Percentiles rank a stretch among this genome's conserved stretches.
Evolutionary conservation across 2,113 vertebrate species (phyloP).

Genomic region (Daphoenositta chrysoptera): DNA sequence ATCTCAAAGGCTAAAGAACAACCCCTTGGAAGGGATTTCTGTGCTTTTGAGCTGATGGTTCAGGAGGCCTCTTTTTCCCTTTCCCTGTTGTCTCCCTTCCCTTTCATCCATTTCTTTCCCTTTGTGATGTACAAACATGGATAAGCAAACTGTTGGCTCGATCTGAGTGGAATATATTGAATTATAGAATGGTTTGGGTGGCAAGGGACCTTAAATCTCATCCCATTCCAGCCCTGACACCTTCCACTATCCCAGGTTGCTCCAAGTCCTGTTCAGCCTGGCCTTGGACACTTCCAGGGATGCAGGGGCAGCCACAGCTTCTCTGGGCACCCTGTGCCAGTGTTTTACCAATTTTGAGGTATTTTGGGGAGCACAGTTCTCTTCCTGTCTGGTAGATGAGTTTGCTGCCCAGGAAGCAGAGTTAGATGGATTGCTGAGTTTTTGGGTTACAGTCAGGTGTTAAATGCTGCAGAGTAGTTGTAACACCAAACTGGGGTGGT

Average conservation of each 20-base stretch:
- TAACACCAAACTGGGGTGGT: neutral
- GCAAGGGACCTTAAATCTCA: neutral
- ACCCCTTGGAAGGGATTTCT: neutral
- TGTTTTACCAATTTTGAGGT: neutral
- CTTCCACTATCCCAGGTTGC: neutral
- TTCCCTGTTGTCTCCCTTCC: neutral
- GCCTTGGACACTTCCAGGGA: neutral
- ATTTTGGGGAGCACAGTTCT: neutral
- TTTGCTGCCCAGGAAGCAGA: neutral
- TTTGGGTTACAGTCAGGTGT: neutral
- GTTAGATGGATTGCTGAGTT: neutral
- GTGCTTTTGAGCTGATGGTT: neutral
- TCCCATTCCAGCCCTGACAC: neutral
- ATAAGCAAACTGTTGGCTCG: neutral
- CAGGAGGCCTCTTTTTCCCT: neutral
- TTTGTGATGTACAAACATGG: neutral
- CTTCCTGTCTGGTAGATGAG: neutral
- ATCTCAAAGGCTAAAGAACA: fast-evolving
- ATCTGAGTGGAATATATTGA: neutral
- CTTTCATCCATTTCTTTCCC: neutral
- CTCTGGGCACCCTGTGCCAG: neutral
- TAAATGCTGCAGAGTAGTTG: neutral
- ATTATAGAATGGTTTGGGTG: neutral
- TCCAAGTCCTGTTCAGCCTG: neutral
- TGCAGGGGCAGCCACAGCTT: neutral